These are phyloP conservation scores for Eupithecia dodoneata DNA, from an alignment of 2,888 invertebrate genomes.

Conservation along the genomic window DNA sequence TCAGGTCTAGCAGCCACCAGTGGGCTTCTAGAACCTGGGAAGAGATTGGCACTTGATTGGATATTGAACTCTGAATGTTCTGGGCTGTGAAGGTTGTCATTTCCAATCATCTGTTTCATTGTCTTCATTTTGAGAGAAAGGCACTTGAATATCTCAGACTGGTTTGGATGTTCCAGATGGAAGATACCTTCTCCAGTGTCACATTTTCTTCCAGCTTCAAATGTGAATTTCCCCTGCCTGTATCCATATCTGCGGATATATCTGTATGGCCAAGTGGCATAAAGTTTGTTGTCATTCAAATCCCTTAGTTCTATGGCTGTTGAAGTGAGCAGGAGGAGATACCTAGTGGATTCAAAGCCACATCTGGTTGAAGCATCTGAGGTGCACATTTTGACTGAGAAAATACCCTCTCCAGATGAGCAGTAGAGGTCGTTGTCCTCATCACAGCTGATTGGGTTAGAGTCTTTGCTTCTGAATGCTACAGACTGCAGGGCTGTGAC, in stretches of 20 bases:
- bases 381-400: constrained; percentile 89
- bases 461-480: constrained; percentile 89
- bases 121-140: constrained; percentile 93
- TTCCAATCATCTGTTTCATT: constrained; percentile 92
- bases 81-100: constrained; percentile 85
- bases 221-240: constrained; percentile 92
- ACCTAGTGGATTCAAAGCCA: constrained; percentile 88
- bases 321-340: constrained; percentile 89
- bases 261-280: constrained; percentile 93
- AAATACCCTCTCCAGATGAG: constrained; percentile 92
- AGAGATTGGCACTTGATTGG: constrained; percentile 90
- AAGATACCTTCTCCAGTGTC: constrained; percentile 94
- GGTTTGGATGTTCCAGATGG: constrained; percentile 91
- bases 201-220: constrained; percentile 94
- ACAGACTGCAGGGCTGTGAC: constrained; percentile 91
- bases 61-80: constrained; percentile 90
- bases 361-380: constrained; percentile 92
- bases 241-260: constrained; percentile 94
- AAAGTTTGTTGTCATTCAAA: constrained; percentile 85
- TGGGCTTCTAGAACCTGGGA: constrained; percentile 92
- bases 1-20: constrained; percentile 86
- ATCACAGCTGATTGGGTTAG: constrained; percentile 86
- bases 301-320: constrained; percentile 90
- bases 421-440: constrained; percentile 96
- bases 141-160: constrained; percentile 92